Base-by-base conservation (phyloP, 2,113 vertebrate species). In the Plotosus lineatus region DNA sequence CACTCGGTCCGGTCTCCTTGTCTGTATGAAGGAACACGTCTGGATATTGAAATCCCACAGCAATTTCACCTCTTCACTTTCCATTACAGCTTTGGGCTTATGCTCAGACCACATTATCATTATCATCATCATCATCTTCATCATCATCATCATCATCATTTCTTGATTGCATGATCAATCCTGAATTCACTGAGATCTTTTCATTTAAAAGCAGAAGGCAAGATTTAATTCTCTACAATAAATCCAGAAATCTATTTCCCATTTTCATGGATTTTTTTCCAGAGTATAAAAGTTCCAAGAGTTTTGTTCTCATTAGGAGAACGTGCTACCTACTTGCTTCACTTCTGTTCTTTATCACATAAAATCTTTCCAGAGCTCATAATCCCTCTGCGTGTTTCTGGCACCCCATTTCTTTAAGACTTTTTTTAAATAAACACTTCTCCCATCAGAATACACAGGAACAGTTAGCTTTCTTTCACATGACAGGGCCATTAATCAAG, bases 401-500 rank as follows among this genome's bases (percentile, higher is more conserved):
- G 40, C 53, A 60, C 40, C 17, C 15, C 55, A 12, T 19, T n/a
- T 28, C 75, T 26, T 38, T 2, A 44, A 69, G 38, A 28, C 46
- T 33, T 66, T 46, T 33, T n/a, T n/a, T n/a, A 28, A 33, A 77
- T 63, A 50, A 51, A 66, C 38, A 14, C 26, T 44, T 15, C 42
- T 44, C 33, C 56, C 17, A 21, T 28, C 55, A 33, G 56, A 58
- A 46, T 23, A 77, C 42, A 77, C 23, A 46, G 2, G 26, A 46
- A 61, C 40, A 12, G 55, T 77, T 60, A 61, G 38, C 31, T 48
- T 61, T 44, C 31, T 48, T 61, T 44, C 26, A 15, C 56, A 48
- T 61, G 26, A 33, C n/a, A 33, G 56, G 40, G 11, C 65, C 77
- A 40, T 66, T 51, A 53, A 66, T n/a, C 61, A 40, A 66, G 61